A percentile compares a stretch with the other conserved stretches of the same genome.
phyloP scores from a whole-genome alignment of 1,140 invertebrate genomes.

The Platorchestia sp. region DNA sequence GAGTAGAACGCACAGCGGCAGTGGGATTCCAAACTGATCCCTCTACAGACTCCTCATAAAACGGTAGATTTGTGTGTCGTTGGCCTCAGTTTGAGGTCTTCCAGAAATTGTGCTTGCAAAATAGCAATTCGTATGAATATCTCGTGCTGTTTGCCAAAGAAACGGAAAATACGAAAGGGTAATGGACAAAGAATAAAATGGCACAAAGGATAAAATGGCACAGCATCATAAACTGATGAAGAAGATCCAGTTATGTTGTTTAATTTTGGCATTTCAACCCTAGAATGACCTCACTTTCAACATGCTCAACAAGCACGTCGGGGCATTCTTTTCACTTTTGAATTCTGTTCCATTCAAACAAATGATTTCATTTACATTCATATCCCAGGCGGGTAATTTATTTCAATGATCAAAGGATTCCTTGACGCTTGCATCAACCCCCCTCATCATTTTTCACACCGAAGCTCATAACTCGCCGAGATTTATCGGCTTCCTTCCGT shows the following conservation, averaged over 20 bases:
- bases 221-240: neutral
- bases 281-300: neutral
- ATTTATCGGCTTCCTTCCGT: neutral
- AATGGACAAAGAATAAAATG: neutral
- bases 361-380: neutral
- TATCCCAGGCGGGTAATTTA: neutral
- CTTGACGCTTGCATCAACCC: neutral
- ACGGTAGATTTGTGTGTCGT: neutral
- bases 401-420: neutral
- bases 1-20: neutral
- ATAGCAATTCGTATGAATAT: neutral
- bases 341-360: neutral
- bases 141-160: neutral
- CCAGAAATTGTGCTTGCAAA: neutral
- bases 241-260: neutral
- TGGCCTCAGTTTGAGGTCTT: neutral
- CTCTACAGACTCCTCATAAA: neutral
- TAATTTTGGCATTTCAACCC: too few species aligned
- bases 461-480: neutral
- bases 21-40: neutral
- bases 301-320: neutral
- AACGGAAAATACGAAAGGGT: neutral
- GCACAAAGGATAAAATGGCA: neutral
- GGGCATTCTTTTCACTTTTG: neutral
- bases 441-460: neutral